Evolutionary conservation across 2,797 vertebrate genomes (phyloP), one percentile per base, ranked within the genome.

Genomic region (Percopsis omiscomaycus): DNA sequence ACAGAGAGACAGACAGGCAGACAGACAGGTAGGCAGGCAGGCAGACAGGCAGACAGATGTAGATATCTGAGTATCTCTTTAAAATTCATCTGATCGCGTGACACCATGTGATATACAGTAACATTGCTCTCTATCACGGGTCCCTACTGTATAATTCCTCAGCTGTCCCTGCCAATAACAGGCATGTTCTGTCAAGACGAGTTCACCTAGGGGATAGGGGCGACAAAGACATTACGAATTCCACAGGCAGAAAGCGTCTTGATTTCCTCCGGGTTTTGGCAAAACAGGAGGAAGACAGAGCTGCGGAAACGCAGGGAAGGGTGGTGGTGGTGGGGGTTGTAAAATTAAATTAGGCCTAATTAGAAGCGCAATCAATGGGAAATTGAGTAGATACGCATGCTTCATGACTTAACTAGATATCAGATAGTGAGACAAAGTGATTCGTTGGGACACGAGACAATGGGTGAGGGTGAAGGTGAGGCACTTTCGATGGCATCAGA

Each of bases 261-360:
- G 77, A 89, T 86, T 90, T 86, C 87, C 84, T 85, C 68, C 45
- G 86, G 74, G 82, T 82, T 52, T 74, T 37, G 2, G 66, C 57
- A 72, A 77, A 79, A 78, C 8, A 61, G 68, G 78, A 62, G 70
- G 3, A 66, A 53, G 59, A 66, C 56, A 60, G 71, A 77, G 78
- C 6, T 11, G 52, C 11, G 52, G 27, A 29, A 27, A 4, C 1
- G 27, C 5, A 28, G 29, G 16, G 0, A 30, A 66, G 47, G 11
- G 49, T 56, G 68, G 68, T 59, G 15, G 28, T 47, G 66, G 61
- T 61, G 58, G 11, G 56, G 61, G 3, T 73, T 70, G 69, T 14
- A 51, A 77, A 87, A 89, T 90, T 85, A 74, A 88, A 88, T 89
- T 85, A 84, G 46, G 73, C 61, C 81, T 88, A 90, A 91, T 89